These are phyloP conservation scores for Diadegma fenestrale DNA, from an alignment of 2,888 invertebrate genomes.

Conservation along the genomic window DNA sequence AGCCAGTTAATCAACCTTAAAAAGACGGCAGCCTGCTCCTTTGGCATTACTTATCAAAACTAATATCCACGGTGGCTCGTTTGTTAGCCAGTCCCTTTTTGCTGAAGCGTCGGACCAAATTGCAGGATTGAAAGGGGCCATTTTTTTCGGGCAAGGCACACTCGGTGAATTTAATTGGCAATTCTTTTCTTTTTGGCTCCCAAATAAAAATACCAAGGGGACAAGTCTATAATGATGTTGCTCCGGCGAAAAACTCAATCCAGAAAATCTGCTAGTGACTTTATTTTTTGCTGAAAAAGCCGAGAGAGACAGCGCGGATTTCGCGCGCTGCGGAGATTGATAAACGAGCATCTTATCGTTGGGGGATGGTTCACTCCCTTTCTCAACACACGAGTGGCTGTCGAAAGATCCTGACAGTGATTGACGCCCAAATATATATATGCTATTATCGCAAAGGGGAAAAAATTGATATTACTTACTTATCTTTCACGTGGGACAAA, in stretches of 20 bases:
- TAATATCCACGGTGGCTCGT: constrained; percentile 8
- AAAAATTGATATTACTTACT: constrained; percentile 62
- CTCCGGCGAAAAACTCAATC: not conserved
- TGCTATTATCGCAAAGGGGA: constrained; percentile 5
- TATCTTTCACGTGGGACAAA: constrained; percentile 19
- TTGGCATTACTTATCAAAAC: constrained; percentile 19
- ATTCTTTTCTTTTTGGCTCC: not conserved
- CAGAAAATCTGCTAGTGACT: constrained; percentile 7
- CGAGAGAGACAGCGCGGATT: constrained; percentile 18
- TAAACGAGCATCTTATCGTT: constrained; percentile 63
- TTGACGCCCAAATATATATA: constrained; percentile 45
- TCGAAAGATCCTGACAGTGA: constrained; percentile 56
- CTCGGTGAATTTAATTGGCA: not conserved
- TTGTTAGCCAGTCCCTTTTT: not conserved
- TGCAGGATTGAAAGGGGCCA: not conserved
- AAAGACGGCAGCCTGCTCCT: constrained; percentile 4
- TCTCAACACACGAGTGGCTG: constrained; percentile 11
- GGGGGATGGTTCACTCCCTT: constrained; percentile 15
- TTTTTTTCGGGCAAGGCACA: not conserved
- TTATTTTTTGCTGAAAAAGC: not conserved
- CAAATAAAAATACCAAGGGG: not conserved
- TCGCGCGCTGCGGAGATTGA: constrained; percentile 51
- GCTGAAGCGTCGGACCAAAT: not conserved
- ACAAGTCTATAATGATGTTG: constrained; percentile 4
- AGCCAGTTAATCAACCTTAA: constrained; percentile 10